phyloP scores from a whole-genome alignment of 2,113 vertebrate species.

The Oriolus oriolus region DNA sequence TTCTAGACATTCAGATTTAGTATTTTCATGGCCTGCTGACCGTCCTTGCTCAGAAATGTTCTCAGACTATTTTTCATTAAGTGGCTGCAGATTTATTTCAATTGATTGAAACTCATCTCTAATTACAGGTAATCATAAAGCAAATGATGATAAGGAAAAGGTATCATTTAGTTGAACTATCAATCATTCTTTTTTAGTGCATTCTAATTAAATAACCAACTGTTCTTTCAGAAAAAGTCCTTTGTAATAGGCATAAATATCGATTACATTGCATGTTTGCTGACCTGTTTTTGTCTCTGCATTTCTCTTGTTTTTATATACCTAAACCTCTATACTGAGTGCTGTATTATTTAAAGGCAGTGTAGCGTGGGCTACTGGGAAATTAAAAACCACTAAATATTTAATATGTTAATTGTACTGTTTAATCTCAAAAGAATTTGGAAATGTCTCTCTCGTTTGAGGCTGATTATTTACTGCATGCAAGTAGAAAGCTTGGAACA shows the following conservation, averaged over 20 bases:
- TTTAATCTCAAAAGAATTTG: not conserved
- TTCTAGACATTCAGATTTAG: not conserved
- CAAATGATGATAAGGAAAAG: not conserved
- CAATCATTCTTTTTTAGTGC: not conserved
- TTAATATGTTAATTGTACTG: not conserved
- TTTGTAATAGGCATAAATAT: not conserved
- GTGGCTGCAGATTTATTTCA: conserved; percentile 17
- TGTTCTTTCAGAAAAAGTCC: not conserved
- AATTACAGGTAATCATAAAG: conserved; percentile 45
- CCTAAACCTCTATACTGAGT: not conserved
- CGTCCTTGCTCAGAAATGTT: not conserved
- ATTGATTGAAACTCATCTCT: conserved; percentile 7
- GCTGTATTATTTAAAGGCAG: not conserved
- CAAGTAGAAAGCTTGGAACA: not conserved
- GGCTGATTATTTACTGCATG: not conserved
- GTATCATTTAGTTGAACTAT: not conserved
- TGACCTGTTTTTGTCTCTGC: not conserved
- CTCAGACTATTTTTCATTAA: conserved; percentile 22
- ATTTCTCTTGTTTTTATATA: not conserved
- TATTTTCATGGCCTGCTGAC: not conserved
- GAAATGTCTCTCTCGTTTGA: not conserved
- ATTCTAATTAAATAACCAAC: not conserved
- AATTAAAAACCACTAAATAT: not conserved
- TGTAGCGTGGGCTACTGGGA: not conserved
- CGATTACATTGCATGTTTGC: not conserved